phyloP scores from a whole-genome alignment of 2,888 invertebrate genomes.

The Philereme vetulata region DNA sequence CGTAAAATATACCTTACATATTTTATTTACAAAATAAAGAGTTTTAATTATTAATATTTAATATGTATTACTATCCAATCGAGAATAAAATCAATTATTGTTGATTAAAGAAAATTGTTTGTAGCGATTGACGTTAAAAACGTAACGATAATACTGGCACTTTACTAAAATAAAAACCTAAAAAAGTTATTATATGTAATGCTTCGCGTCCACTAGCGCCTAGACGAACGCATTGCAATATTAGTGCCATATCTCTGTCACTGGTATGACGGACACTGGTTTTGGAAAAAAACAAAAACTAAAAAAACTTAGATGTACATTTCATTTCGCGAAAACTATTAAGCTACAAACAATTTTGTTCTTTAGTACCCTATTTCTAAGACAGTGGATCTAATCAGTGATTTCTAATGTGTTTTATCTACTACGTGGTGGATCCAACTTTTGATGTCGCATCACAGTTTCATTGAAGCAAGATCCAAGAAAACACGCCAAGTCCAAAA shows the following conservation, averaged over 20 bases:
- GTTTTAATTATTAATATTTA: constrained; percentile 60
- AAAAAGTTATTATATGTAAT: not conserved
- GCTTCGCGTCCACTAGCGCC: not conserved
- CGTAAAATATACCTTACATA: constrained; percentile 79
- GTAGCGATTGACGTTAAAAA: constrained; percentile 30
- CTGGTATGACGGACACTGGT: not conserved
- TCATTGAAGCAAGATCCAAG: constrained; percentile 30
- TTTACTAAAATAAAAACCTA: not conserved
- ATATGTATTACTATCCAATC: constrained; percentile 53
- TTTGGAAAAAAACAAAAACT: not conserved
- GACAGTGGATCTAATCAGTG: constrained; percentile 69
- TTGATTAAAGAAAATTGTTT: constrained; percentile 43
- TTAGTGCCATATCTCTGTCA: not conserved
- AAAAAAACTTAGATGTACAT: not conserved
- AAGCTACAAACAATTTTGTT: constrained; percentile 40
- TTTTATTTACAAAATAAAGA: constrained; percentile 82
- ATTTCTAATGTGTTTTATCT: constrained; percentile 61
- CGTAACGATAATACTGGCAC: constrained; percentile 25
- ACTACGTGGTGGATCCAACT: constrained; percentile 54
- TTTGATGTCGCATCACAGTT: constrained; percentile 18
- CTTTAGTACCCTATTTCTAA: constrained; percentile 61
- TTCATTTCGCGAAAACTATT: not conserved
- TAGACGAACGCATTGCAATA: not conserved
- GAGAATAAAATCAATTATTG: constrained; percentile 58
- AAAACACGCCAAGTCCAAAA: not conserved